These are phyloP conservation scores for Tetropium fuscum DNA, from an alignment of 2,888 invertebrate species.

Conservation along the genomic window DNA sequence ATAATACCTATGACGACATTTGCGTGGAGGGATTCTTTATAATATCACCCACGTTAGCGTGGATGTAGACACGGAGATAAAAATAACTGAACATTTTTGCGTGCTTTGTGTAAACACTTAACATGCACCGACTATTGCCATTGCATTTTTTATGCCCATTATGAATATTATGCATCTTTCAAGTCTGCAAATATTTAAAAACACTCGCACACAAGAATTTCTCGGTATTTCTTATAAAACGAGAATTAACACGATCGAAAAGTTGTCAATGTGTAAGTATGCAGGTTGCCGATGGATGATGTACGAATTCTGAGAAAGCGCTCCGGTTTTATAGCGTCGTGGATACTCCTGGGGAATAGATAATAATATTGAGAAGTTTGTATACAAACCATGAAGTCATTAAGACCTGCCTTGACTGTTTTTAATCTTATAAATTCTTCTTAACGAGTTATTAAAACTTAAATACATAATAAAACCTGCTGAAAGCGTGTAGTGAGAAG, in stretches of 20 bases:
- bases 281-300: not conserved
- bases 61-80: too few relatives aligned
- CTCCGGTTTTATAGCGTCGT: conserved; percentile 10
- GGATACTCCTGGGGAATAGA: conserved; percentile 4
- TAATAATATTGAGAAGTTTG: conserved; percentile 1
- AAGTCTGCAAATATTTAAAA: conserved; percentile 23
- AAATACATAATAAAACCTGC: not conserved
- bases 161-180: conserved; percentile 16
- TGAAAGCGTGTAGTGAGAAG: not conserved
- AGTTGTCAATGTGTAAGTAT: conserved; percentile 16
- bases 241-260: conserved; percentile 19
- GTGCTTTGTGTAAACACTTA: not conserved
- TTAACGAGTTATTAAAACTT: conserved; percentile 2
- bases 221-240: conserved; percentile 18
- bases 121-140: conserved; percentile 1
- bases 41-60: too few relatives aligned
- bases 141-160: conserved; percentile 13
- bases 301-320: conserved; percentile 7
- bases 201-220: conserved; percentile 13
- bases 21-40: too few relatives aligned
- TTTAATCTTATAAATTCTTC: not conserved
- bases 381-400: not conserved
- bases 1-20: too few relatives aligned
- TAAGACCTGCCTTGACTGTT: not conserved
- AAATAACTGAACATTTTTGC: too few relatives aligned